phyloP scores from a whole-genome alignment of 2,113 vertebrate genomes.

The Ginglymostoma cirratum region DNA sequence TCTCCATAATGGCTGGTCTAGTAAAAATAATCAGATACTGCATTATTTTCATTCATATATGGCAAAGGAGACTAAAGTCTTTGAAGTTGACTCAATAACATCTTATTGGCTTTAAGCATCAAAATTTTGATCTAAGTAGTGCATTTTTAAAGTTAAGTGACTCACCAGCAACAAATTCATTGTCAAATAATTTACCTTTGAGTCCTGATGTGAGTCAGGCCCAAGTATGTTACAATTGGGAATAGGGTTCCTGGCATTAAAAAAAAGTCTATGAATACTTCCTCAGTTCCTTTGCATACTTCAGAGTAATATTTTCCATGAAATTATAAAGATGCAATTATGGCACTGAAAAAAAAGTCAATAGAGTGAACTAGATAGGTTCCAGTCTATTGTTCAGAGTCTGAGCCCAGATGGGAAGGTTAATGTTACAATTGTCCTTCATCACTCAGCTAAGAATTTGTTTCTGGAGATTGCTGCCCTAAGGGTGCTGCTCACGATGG shows the following conservation, averaged over 20 bases:
- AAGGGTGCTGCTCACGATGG: not conserved
- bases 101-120: not conserved
- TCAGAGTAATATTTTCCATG: conserved; percentile 4
- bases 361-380: not conserved
- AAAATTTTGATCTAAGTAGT: not conserved
- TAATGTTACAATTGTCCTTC: not conserved
- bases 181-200: conserved; percentile 16
- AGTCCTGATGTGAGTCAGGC: not conserved
- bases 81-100: not conserved
- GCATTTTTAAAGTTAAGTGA: not conserved
- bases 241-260: not conserved
- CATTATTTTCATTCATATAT: not conserved
- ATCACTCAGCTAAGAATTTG: not conserved
- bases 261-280: not conserved
- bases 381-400: not conserved
- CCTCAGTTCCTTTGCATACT: not conserved
- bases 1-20: too few species aligned
- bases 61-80: not conserved
- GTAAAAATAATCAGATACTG: not conserved
- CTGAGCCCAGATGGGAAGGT: not conserved
- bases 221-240: not conserved
- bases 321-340: not conserved
- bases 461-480: not conserved
- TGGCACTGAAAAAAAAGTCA: not conserved
- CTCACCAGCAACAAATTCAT: not conserved